Conservation (phyloP, 37 sponge, comb jelly and placozoan genomes). For the Petrosia ficiformis region DNA sequence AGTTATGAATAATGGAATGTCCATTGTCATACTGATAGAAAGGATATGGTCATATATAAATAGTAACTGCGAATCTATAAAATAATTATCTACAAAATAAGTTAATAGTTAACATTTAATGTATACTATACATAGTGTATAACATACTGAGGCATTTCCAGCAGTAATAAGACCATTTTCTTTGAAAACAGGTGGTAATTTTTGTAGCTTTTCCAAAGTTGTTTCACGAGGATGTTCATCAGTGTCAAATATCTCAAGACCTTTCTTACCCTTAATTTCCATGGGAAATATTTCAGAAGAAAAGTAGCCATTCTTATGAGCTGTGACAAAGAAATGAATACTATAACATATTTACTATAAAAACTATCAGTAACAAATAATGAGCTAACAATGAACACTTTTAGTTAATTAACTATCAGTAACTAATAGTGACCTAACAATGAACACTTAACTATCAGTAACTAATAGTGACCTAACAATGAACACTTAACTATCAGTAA, state of each 20-base stretch:
- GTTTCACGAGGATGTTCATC: slow-evolving; percentile 95
- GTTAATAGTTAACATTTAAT: no score
- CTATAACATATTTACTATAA: no score
- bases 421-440: no score
- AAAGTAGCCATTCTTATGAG: slow-evolving; percentile 71
- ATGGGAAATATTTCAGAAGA: slow-evolving; percentile 77
- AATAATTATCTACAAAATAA: no score
- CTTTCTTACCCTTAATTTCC: slow-evolving; percentile 87
- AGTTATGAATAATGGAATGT: no score
- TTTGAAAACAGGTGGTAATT: slow-evolving; percentile 89
- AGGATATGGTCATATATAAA: neutral
- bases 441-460: no score
- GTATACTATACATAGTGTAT: neutral
- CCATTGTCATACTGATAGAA: no score
- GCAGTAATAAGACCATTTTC: slow-evolving; percentile 93
- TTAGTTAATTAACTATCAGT: no score
- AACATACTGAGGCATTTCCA: slow-evolving; percentile 95
- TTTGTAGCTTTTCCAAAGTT: slow-evolving; percentile 71
- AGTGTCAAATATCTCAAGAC: slow-evolving; percentile 57
- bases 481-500: no score
- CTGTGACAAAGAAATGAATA: slow-evolving; percentile 24
- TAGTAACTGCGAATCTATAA: neutral
- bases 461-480: no score
- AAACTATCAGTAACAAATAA: neutral
- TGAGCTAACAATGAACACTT: neutral